Conservation (phyloP, 2,888 invertebrate genomes). For the Aspidiotus destructor region DNA sequence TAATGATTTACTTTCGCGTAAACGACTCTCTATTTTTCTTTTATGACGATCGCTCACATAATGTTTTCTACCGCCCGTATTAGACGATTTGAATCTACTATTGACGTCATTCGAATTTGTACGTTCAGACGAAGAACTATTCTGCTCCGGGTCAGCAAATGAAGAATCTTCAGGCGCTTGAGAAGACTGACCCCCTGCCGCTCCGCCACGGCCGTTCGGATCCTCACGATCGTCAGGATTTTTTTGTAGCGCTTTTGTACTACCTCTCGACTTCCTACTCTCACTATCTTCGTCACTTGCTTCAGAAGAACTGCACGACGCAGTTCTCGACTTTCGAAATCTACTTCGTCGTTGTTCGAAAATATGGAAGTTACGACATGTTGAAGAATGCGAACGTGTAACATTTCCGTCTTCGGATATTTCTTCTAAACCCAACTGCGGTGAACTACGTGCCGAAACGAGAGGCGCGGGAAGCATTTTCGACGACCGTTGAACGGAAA, state of each 20-base stretch:
- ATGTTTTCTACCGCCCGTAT: constrained; percentile 38
- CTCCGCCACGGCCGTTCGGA: constrained; percentile 46
- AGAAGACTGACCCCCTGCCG: constrained; percentile 38
- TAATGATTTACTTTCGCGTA: constrained; percentile 72
- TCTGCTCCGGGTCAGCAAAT: constrained; percentile 31
- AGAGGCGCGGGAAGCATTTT: constrained; percentile 41
- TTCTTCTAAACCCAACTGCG: constrained; percentile 45
- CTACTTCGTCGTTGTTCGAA: constrained; percentile 56
- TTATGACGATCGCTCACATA: constrained; percentile 46
- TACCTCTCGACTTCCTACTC: constrained; percentile 68
- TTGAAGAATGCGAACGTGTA: constrained; percentile 20
- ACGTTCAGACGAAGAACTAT: constrained; percentile 37
- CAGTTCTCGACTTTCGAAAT: constrained; percentile 63
- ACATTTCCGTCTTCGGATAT: constrained; percentile 54
- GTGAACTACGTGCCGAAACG: constrained; percentile 44
- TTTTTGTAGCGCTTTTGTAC: constrained; percentile 54
- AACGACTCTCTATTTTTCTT: constrained; percentile 52
- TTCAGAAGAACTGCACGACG: constrained; percentile 89
- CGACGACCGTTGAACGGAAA: constrained; percentile 45
- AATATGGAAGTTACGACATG: constrained; percentile 34
- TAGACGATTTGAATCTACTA: constrained; percentile 40
- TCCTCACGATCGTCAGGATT: constrained; percentile 72
- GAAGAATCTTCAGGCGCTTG: constrained; percentile 31
- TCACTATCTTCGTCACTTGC: constrained; percentile 74
- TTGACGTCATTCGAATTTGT: constrained; percentile 40